Base-by-base conservation (phyloP, 2,797 vertebrate genomes). In the Pygocentrus nattereri region DNA sequence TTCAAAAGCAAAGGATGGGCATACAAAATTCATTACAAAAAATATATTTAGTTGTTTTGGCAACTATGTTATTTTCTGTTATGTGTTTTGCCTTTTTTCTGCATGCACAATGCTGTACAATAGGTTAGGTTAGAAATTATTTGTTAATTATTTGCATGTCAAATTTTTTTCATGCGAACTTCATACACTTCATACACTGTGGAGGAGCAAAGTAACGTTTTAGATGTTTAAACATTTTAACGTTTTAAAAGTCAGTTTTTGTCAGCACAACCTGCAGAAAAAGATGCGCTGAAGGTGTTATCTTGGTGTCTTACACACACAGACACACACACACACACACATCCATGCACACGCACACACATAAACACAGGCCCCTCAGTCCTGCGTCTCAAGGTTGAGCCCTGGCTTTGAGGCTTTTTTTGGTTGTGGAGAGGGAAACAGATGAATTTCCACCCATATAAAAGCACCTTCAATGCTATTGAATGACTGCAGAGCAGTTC, bases 361-460 rank as follows among this genome's bases (percentile, higher is more conserved):
- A 38, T 13, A 38, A 6, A 38, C 18, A 65, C 18, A 41, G 34
- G 34, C 19, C 34, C 67, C 38, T 49, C 23, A 70, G 54, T 25
- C 52, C 27, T 62, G 6, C 15, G 1, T 70, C 30, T 68, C 44
- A n/a, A 58, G 25, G 59, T 13, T 41, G n/a, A 74, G 21, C n/a
- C 18, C 31, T 67, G 61, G 44, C 27, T 21, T 49, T 49, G 31
- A n/a, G 54, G 21, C 19, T 59, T 34, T 62, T 75, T 59, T 67
- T 69, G 27, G 44, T 34, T 73, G 49, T 34, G 41, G 18, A 25
- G 8, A 15, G 38, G 59, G 27, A 80, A 78, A 52, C 71, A 80
- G 54, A 81, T 72, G 67, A 76, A 34, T 71, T 84, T 56, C 49
- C 19, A 58, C 30, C 16, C 52, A 80, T 82, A 38, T 78, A 49